Evolutionary conservation across 2,113 vertebrate species (phyloP).

Genomic region (Perca fluviatilis): DNA sequence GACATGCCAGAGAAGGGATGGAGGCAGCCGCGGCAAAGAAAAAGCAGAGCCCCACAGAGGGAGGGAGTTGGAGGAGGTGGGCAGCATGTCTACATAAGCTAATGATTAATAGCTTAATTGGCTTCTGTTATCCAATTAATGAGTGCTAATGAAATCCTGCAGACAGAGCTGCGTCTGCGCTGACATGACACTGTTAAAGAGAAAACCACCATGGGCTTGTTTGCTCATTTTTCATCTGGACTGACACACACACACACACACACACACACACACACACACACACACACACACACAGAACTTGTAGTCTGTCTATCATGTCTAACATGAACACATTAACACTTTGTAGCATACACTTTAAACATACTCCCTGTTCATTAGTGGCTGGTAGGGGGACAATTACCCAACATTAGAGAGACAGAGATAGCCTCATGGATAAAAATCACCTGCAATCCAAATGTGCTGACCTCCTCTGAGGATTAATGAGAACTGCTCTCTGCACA

Average conservation of each 20-base stretch:
- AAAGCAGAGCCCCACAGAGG: background rate
- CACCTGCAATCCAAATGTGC: conserved; percentile 23
- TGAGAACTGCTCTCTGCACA: conserved; percentile 22
- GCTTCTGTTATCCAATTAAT: conserved; percentile 57
- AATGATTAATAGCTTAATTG: conserved; percentile 68
- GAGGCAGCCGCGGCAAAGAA: background rate
- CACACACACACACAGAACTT: background rate
- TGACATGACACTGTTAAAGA: conserved; percentile 30
- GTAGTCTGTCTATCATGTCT: conserved; percentile 5
- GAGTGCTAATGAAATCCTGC: conserved; percentile 53
- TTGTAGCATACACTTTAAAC: conserved; percentile 22
- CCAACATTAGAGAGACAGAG: conserved; percentile 16
- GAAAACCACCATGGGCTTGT: background rate
- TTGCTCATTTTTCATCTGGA: conserved; percentile 51
- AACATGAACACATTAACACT: conserved; percentile 11
- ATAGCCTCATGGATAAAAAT: conserved; percentile 2
- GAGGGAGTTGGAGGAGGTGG: conserved; percentile 1
- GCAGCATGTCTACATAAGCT: conserved; percentile 30
- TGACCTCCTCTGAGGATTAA: conserved; percentile 39
- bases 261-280: conserved; percentile 4
- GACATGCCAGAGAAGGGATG: background rate
- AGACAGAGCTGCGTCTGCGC: conserved; percentile 24
- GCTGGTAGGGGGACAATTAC: conserved; percentile 25
- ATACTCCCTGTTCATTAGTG: conserved; percentile 24
- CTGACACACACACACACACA: background rate